Base-by-base conservation (phyloP, 2,888 invertebrate genomes). In the Drosophila algonquin region DNA sequence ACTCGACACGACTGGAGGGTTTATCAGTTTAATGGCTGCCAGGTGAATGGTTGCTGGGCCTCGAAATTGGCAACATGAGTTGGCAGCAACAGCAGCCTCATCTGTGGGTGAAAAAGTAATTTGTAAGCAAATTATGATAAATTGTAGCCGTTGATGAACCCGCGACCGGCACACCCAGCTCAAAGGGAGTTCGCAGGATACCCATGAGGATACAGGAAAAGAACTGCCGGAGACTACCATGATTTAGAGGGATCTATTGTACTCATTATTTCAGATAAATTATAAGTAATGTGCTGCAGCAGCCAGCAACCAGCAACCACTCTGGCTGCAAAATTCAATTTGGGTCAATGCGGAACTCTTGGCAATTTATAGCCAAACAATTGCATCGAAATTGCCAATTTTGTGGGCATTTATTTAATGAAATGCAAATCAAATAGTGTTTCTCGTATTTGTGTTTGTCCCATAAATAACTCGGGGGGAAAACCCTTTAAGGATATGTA, bases 21-120 rank as follows among this genome's bases (percentile, higher is more conserved):
- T 88, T 83, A 82, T 83, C 83, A 82, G 78, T 80, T 88, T 88
- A 88, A 83, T 86, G 87, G 88, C 86, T 61, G 80, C 83, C 80
- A 40, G 40, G 40, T 40, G 40, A 40, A 40, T 53, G 82, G 62
- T 57, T 51, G 53, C 21, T 61, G 60, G 18, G 57, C 47, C 48
- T 56, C 62, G 68, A 77, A 83, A 83, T 87, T 85, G 87, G 82
- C 87, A 81, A 81, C 85, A 70, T 82, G 86, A 87, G 86, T 82
- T 72, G 77, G 62, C 82, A 68, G 63, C 47, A 51, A 51, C 16
- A 18, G 14, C 30, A 47, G 35, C 56, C 40, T 50, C 69, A 54
- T 60, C 69, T 44, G 57, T 32, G 46, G 61, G 72, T 64, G 52
- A 62, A 76, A 73, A 88, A 83, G 88, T 88, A 88, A 83, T 83